These are phyloP conservation scores for Excalfactoria chinensis DNA, from an alignment of 2,113 vertebrate genomes.

Conservation along the genomic window DNA sequence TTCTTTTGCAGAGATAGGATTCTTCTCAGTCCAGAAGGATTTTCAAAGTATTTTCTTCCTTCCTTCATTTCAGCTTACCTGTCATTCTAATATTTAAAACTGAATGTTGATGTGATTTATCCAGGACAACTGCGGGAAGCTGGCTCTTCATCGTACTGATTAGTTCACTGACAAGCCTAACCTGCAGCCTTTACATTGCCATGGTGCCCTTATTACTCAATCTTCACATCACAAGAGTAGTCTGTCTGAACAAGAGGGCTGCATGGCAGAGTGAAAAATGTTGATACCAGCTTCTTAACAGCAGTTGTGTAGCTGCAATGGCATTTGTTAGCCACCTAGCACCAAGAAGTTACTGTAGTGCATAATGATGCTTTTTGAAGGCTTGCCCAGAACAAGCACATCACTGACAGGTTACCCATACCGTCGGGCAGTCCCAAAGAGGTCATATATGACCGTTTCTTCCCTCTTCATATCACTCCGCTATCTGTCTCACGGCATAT, in stretches of 20 bases:
- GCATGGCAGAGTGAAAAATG: not conserved
- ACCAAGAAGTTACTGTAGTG: not conserved
- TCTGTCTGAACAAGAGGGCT: not conserved
- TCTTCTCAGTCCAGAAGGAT: not conserved
- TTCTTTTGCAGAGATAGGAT: not conserved
- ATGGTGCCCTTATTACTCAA: not conserved
- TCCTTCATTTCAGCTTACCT: not conserved
- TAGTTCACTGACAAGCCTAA: not conserved
- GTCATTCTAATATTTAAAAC: slow-evolving; percentile 36
- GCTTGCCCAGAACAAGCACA: not conserved
- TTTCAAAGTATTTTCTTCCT: slow-evolving; percentile 49
- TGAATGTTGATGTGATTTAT: not conserved
- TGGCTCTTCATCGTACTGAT: not conserved
- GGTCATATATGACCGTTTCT: not conserved
- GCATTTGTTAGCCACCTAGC: not conserved
- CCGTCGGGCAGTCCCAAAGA: not conserved
- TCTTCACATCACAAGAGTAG: not conserved
- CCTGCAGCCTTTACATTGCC: not conserved
- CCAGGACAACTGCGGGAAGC: not conserved
- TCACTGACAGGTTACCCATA: not conserved
- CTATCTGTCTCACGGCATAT: not conserved
- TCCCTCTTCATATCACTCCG: not conserved
- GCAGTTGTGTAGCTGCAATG: not conserved
- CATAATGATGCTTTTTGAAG: not conserved
- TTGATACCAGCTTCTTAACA: not conserved